These are phyloP conservation scores for Silurus meridionalis DNA, from an alignment of 2,113 vertebrate species.

Conservation along the genomic window DNA sequence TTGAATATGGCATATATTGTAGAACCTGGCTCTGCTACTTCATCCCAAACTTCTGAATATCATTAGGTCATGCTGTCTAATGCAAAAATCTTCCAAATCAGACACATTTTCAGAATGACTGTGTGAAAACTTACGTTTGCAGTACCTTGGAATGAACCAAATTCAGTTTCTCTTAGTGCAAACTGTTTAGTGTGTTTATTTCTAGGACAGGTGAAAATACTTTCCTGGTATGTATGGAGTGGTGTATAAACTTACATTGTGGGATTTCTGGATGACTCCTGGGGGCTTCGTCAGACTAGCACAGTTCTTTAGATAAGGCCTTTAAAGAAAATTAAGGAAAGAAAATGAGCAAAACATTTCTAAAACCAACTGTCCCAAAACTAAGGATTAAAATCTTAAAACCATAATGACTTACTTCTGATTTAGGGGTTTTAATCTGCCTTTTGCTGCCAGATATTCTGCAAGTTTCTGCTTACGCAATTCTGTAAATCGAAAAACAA, in stretches of 20 bases:
- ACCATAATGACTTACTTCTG: slow-evolving; percentile 58
- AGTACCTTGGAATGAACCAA: no score
- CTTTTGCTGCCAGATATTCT: slow-evolving; percentile 70
- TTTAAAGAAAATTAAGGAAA: background rate
- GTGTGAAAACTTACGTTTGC: no score
- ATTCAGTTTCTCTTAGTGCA: no score
- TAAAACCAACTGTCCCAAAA: background rate
- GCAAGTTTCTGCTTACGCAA: slow-evolving; percentile 70
- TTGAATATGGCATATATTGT: no score
- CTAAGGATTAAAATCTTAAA: background rate
- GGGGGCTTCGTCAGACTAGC: background rate
- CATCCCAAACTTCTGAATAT: no score
- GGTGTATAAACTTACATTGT: slow-evolving; percentile 26
- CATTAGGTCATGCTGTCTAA: no score
- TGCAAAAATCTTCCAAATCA: no score
- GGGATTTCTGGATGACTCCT: background rate
- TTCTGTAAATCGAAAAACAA: slow-evolving; percentile 56
- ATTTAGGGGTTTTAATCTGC: slow-evolving; percentile 58
- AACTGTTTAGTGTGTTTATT: background rate
- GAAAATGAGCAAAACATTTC: background rate
- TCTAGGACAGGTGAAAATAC: background rate
- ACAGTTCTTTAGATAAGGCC: slow-evolving; percentile 43
- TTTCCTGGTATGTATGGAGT: background rate
- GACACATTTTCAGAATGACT: no score
- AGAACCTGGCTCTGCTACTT: no score